Evolutionary conservation across 2,797 vertebrate species (phyloP).

Genomic region (Acanthurus leucopareius): DNA sequence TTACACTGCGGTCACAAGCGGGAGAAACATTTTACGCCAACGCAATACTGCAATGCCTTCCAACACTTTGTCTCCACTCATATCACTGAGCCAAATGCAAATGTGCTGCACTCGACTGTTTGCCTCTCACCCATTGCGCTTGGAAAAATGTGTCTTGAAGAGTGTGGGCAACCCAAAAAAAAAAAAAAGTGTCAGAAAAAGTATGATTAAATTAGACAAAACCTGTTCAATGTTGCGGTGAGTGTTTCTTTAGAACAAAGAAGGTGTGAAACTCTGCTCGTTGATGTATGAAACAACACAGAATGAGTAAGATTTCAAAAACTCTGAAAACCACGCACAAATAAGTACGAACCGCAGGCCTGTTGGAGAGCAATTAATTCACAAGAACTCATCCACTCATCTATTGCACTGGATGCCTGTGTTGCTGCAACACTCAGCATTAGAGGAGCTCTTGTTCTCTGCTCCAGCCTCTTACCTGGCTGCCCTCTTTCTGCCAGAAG

Average conservation of each 20-base stretch:
- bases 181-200: conserved; percentile 45
- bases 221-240: conserved; percentile 47
- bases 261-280: conserved; percentile 55
- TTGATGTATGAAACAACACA: conserved; percentile 44
- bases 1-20: conserved; percentile 29
- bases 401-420: conserved; percentile 16
- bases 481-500: conserved; percentile 99
- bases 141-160: conserved; percentile 49
- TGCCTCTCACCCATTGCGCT: conserved; percentile 47
- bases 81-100: conserved; percentile 66
- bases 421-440: conserved; percentile 12
- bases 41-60: conserved; percentile 54
- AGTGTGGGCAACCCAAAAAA: conserved; percentile 54
- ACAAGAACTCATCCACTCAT: conserved; percentile 12
- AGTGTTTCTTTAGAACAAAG: conserved; percentile 72
- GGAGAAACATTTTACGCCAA: conserved; percentile 58
- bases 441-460: conserved; percentile 24
- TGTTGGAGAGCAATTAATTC: conserved; percentile 16
- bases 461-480: conserved; percentile 87
- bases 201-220: conserved; percentile 55
- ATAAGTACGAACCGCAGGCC: conserved; percentile 9
- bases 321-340: neutral
- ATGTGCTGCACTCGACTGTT: conserved; percentile 43
- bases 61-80: conserved; percentile 63
- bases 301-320: conserved; percentile 35